Evolutionary conservation across 2,113 vertebrate species (phyloP), one percentile per base, ranked within the genome.

Genomic region (Glaucidium brasilianum): DNA sequence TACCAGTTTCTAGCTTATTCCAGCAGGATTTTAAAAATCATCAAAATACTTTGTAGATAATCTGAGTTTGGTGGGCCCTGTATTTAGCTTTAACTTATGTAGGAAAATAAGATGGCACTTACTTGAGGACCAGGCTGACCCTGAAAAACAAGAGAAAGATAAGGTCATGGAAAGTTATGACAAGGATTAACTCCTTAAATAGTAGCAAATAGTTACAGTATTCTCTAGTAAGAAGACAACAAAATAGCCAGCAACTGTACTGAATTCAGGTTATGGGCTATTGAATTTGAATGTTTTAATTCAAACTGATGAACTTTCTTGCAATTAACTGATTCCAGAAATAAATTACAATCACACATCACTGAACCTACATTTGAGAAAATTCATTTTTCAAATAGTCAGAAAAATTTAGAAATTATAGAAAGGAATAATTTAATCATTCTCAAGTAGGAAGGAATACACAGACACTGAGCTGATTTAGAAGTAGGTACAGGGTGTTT

Each of bases 121-220:
- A 98, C 98, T 98, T 98, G 98, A 91, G 97, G 98, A 97, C 98
- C 98, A 52, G 98, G 98, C 50, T 98, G 98, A 97, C 98, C 98
- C 98, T 98, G 95, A 83, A 98, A 98, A 97, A 37, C 29, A 89
- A 97, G 79, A 95, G 88, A 97, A 75, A 66, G 35, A 94, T 43
- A 83, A 10, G 52, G 67, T 98, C 97, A 98, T 10, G 68, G 67
- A 89, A 94, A 64, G 39, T 50, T 86, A 53, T 69, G 68, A 63
- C 30, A 62, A 50, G 29, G 45, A 84, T 76, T 15, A 66, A 62
- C 49, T 76, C 76, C 43, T 64, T 56, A 67, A 82, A 83, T 29
- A 80, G 19, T 49, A 88, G 62, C 43, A 64, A 63, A 63, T 15
- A 95, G 7, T 59, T 71, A 84, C 39, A 93, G 30, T 39, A 35